A percentile compares a stretch with the other conserved stretches of the same genome.
These are phyloP conservation scores for Drosophila rhopaloa DNA, from an alignment of 1,140 invertebrate genomes.

Conservation along the genomic window DNA sequence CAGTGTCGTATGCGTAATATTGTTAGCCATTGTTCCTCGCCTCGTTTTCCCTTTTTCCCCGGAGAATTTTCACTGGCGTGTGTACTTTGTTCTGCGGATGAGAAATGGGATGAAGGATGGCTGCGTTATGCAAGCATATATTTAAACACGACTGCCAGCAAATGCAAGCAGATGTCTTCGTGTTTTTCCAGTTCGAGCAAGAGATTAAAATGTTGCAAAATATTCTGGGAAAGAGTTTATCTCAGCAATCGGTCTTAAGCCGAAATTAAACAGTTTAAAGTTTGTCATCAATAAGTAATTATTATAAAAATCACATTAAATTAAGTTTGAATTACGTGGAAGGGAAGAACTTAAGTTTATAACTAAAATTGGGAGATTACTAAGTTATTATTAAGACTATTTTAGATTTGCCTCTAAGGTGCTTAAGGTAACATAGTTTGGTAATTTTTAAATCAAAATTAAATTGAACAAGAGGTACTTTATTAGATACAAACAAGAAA, in stretches of 20 bases:
- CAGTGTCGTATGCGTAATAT: slow-evolving; percentile 66
- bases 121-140: slow-evolving; percentile 33
- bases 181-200: slow-evolving; percentile 2
- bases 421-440: too few species aligned
- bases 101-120: slow-evolving; percentile 6
- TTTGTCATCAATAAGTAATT: too few species aligned
- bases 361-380: neutral
- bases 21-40: slow-evolving; percentile 63
- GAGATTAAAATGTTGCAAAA: slow-evolving; percentile 3
- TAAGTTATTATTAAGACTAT: neutral
- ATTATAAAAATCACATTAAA: too few species aligned
- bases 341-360: too few species aligned
- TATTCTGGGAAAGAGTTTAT: neutral
- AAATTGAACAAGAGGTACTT: too few species aligned
- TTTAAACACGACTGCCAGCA: slow-evolving; percentile 30
- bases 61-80: slow-evolving; percentile 25
- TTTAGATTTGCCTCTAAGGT: too few species aligned
- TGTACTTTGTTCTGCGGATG: slow-evolving; percentile 21
- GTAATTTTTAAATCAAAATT: too few species aligned
- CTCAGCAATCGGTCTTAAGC: neutral
- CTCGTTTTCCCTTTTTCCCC: slow-evolving; percentile 20
- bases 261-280: too few species aligned
- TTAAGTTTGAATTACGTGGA: too few species aligned
- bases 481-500: too few species aligned
- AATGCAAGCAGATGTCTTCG: slow-evolving; percentile 27